Percentiles rank a stretch among this genome's conserved stretches.
Conservation (phyloP, 1,140 invertebrate genomes). For the Euglossa dilemma region DNA sequence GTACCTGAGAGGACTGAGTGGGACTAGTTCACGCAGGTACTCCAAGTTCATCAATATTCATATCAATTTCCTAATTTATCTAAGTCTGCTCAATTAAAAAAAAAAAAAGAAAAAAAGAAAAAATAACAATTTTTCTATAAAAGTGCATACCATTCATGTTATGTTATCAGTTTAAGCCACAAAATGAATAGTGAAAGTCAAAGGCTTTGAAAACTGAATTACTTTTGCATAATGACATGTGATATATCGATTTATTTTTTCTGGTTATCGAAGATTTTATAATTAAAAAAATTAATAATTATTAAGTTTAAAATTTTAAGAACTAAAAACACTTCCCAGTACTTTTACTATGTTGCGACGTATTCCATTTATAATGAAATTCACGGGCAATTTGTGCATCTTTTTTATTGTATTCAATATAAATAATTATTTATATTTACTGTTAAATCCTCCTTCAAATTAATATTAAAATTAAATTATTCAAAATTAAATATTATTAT, state of each 20-base stretch:
- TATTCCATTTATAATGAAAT: too few relatives aligned
- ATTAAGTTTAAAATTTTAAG: too few relatives aligned
- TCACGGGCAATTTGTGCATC: too few relatives aligned
- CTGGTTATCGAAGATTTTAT: slow-evolving; percentile 14
- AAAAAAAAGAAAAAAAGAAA: not conserved
- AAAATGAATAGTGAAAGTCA: slow-evolving; percentile 35
- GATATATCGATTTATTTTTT: slow-evolving; percentile 16
- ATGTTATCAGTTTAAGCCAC: slow-evolving; percentile 15
- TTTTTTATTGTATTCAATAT: too few relatives aligned
- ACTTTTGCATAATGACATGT: slow-evolving; percentile 40
- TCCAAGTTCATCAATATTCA: slow-evolving; percentile 63
- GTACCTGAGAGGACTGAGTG: slow-evolving; percentile 57
- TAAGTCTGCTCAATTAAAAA: slow-evolving; percentile 46
- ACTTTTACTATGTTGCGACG: too few relatives aligned
- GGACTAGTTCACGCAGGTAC: slow-evolving; percentile 55
- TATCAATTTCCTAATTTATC: slow-evolving; percentile 67
- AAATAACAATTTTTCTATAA: slow-evolving; percentile 25
- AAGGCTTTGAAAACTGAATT: slow-evolving; percentile 27
- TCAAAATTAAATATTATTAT: too few relatives aligned
- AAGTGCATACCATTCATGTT: slow-evolving; percentile 25
- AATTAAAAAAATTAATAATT: slow-evolving; percentile 40
- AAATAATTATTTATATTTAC: too few relatives aligned
- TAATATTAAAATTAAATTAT: too few relatives aligned
- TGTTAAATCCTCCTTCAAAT: too few relatives aligned
- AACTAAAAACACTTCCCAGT: too few relatives aligned